Evolutionary conservation across 2,888 invertebrate species (phyloP).

Genomic region (Aleiodes alternator): DNA sequence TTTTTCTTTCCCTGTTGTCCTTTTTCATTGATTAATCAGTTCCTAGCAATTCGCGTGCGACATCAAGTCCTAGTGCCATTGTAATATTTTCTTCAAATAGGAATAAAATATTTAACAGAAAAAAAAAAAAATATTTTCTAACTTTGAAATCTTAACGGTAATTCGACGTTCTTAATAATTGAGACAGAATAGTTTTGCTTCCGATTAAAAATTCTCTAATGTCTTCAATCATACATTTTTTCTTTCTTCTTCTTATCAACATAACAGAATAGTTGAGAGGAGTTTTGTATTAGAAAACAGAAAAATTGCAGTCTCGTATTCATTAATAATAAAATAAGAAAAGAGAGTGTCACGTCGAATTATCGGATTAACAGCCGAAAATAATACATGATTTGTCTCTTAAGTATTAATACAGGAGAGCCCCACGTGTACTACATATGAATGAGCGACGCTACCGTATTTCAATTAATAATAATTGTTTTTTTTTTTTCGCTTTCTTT

Average conservation of each 20-base stretch:
- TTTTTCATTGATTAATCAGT: neutral
- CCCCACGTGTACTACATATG: constrained; percentile 14
- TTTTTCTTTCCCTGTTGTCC: constrained; percentile 43
- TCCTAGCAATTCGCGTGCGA: constrained; percentile 15
- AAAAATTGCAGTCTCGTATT: constrained; percentile 19
- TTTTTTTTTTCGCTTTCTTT: neutral
- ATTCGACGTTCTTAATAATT: neutral
- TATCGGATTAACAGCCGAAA: constrained; percentile 31
- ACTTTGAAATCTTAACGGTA: neutral
- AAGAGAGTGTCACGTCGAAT: constrained; percentile 12
- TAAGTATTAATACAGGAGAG: constrained; percentile 18
- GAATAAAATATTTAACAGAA: neutral
- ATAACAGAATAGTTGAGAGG: neutral
- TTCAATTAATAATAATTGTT: neutral
- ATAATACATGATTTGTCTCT: constrained; percentile 34
- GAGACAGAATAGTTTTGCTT: neutral
- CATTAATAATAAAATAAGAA: neutral
- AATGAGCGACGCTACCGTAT: constrained; percentile 26
- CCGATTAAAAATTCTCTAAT: neutral
- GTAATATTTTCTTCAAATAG: neutral
- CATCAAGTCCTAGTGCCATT: constrained; percentile 15
- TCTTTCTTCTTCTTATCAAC: neutral
- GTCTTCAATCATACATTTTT: neutral
- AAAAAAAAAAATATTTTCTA: neutral
- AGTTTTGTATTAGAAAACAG: neutral